These are phyloP conservation scores for Reinhardtius hippoglossoides DNA, from an alignment of 2,113 vertebrate genomes.

Conservation along the genomic window DNA sequence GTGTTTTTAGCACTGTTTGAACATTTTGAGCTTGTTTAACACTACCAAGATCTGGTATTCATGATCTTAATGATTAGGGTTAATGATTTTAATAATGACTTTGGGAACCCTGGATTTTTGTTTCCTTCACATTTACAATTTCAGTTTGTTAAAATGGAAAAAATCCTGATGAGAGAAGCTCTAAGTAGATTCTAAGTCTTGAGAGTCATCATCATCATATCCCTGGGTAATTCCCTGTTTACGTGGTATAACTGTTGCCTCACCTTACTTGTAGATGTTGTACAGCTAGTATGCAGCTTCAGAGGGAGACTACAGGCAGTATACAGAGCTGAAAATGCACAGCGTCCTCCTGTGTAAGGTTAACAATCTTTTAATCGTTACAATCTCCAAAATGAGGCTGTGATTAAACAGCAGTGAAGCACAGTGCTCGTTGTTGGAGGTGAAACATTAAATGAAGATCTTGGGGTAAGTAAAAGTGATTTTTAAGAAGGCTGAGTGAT, in stretches of 20 bases:
- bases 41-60: too few species aligned
- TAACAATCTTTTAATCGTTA: background rate
- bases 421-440: background rate
- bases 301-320: background rate
- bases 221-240: too few species aligned
- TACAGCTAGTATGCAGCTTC: background rate
- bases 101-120: background rate
- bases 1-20: too few species aligned
- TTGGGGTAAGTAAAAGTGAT: background rate
- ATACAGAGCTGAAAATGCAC: background rate
- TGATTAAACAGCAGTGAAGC: background rate
- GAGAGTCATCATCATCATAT: background rate
- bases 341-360: background rate
- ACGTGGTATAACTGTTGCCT: background rate
- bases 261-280: background rate
- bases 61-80: too few species aligned
- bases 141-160: background rate
- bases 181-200: background rate
- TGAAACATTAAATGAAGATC: background rate
- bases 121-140: background rate
- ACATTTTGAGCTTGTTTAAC: too few species aligned
- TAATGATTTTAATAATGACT: background rate
- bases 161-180: background rate
- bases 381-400: background rate
- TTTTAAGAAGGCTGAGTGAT: background rate